Evolutionary conservation across 2,113 vertebrate genomes (phyloP).

Genomic region (Neoarius graeffei): DNA sequence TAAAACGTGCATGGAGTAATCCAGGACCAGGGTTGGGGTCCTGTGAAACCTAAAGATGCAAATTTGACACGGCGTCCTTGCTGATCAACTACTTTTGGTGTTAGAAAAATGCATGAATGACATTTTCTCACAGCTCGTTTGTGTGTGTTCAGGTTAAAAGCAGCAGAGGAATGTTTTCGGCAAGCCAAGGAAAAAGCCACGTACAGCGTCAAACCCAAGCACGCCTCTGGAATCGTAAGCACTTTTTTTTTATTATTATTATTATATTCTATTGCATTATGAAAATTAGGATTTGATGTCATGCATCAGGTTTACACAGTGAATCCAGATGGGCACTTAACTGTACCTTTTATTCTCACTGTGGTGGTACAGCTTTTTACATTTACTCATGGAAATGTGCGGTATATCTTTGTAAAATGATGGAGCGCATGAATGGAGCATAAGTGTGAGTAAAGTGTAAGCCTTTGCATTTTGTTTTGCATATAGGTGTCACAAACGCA

Average conservation of each 20-base stretch:
- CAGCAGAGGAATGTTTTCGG: slow-evolving; percentile 87
- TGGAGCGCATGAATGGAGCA: neutral
- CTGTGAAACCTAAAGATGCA: neutral
- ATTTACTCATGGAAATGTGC: neutral
- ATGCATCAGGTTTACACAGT: neutral
- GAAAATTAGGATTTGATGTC: neutral
- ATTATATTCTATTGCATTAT: neutral
- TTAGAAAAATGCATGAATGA: neutral
- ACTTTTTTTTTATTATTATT: neutral
- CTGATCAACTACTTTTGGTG: neutral
- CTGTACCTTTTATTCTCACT: neutral
- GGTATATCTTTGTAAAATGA: neutral
- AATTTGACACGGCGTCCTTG: neutral
- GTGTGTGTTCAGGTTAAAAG: slow-evolving; percentile 79
- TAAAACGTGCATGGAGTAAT: neutral
- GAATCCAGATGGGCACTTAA: neutral
- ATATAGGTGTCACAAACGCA: neutral
- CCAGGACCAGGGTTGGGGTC: neutral
- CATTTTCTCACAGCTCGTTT: neutral
- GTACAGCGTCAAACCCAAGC: slow-evolving; percentile 93
- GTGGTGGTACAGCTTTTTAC: neutral
- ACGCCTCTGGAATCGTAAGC: slow-evolving; percentile 94
- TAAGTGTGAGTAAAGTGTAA: neutral
- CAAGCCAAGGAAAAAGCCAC: slow-evolving; percentile 92
- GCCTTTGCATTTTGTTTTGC: neutral